phyloP scores from a whole-genome alignment of 2,888 invertebrate species.

The Mythimna ferrago region DNA sequence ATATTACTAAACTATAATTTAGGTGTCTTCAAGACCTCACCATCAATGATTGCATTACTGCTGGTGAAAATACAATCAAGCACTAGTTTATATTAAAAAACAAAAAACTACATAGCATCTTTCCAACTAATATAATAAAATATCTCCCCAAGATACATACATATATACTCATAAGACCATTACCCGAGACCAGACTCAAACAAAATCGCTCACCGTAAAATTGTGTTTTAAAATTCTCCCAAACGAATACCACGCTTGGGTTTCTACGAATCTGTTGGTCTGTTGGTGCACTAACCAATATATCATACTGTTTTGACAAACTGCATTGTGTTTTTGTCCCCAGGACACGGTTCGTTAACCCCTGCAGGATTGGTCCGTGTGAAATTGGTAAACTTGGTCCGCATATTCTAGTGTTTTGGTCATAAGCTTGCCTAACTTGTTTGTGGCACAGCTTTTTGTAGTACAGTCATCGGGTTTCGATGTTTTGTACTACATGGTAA shows the following conservation, averaged over 20 bases:
- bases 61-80: no score
- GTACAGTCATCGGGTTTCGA: conserved; percentile 4
- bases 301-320: conserved; percentile 84
- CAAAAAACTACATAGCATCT: neutral
- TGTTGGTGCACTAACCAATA: conserved; percentile 77
- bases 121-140: neutral
- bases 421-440: conserved; percentile 43
- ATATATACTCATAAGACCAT: conserved; percentile 12
- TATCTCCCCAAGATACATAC: neutral
- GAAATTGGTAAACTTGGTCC: conserved; percentile 61
- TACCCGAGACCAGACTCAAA: conserved; percentile 63
- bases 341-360: conserved; percentile 71
- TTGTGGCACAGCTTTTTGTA: conserved; percentile 28
- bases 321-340: conserved; percentile 80
- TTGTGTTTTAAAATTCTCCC: conserved; percentile 78
- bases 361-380: conserved; percentile 51
- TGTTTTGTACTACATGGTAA: conserved; percentile 18
- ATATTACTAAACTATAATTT: no score
- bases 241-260: conserved; percentile 77
- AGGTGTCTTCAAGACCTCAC: no score
- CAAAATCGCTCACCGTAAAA: conserved; percentile 76
- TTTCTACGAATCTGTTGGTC: conserved; percentile 76
- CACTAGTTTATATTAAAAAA: no score
- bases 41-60: no score
- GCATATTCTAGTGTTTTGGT: conserved; percentile 46